Conservation (phyloP, 92 coral and sea anemone species). For the Meandrina meandrites region DNA sequence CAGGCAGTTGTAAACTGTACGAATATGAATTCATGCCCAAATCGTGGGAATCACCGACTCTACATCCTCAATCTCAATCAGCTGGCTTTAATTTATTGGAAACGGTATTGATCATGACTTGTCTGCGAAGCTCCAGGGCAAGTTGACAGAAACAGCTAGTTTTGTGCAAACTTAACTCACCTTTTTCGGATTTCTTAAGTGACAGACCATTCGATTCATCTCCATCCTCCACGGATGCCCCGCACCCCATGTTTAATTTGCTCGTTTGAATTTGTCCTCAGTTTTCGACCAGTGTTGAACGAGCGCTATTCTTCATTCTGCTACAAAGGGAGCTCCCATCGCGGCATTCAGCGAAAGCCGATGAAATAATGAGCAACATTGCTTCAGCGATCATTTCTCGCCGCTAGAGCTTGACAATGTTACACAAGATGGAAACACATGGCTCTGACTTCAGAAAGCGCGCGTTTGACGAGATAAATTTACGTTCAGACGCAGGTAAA, state of each 20-base stretch:
- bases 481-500: constrained; percentile 7
- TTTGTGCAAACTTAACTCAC: constrained; percentile 19
- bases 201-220: constrained; percentile 23
- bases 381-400: constrained; percentile 2
- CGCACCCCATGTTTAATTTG: constrained; percentile 74
- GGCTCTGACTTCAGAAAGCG: background rate
- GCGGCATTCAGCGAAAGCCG: constrained; percentile 8
- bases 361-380: background rate
- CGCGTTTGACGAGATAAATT: constrained; percentile 19
- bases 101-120: constrained; percentile 15
- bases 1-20: background rate
- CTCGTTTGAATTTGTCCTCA: background rate
- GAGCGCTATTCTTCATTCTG: constrained; percentile 17
- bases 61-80: no score
- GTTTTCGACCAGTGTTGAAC: background rate
- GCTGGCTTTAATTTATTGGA: background rate
- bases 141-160: background rate
- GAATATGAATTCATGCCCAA: background rate
- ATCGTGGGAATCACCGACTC: background rate
- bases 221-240: constrained; percentile 56
- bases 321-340: constrained; percentile 15
- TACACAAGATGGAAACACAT: constrained; percentile 22
- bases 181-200: constrained; percentile 64
- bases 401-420: background rate
- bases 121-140: background rate